Evolutionary conservation across 2,888 invertebrate species (phyloP).

Genomic region (Pilophorus perplexus): DNA sequence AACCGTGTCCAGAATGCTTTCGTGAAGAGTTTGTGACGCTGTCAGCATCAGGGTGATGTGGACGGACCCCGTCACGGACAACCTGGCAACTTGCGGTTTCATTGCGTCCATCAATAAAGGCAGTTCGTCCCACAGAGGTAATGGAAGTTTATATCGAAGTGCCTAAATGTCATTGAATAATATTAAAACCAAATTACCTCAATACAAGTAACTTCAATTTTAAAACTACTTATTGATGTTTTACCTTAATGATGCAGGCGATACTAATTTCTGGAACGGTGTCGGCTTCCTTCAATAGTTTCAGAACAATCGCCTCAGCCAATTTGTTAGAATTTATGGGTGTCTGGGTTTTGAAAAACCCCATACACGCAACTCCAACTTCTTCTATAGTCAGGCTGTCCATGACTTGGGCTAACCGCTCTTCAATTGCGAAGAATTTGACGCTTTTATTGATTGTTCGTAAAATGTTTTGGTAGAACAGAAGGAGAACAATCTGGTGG

Average conservation of each 20-base stretch:
- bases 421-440: slow-evolving; percentile 66
- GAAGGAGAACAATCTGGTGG: slow-evolving; percentile 63
- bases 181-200: too few species aligned
- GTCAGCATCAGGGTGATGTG: slow-evolving; percentile 39
- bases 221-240: too few species aligned
- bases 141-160: slow-evolving; percentile 35
- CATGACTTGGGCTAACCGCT: slow-evolving; percentile 57
- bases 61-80: slow-evolving; percentile 32
- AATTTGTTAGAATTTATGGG: slow-evolving; percentile 59
- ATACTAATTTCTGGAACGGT: slow-evolving; percentile 64
- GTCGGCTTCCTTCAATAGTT: slow-evolving; percentile 56
- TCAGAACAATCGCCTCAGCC: slow-evolving; percentile 57
- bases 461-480: slow-evolving; percentile 65
- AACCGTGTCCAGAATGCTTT: slow-evolving; percentile 14
- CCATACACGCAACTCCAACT: slow-evolving; percentile 69
- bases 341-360: slow-evolving; percentile 73
- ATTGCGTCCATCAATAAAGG: slow-evolving; percentile 39
- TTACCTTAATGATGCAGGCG: slow-evolving; percentile 63
- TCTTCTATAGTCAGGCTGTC: slow-evolving; percentile 63
- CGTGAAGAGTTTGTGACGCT: slow-evolving; percentile 30
- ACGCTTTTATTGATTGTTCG: slow-evolving; percentile 56
- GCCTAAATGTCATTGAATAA: slow-evolving; percentile 28
- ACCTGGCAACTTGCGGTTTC: slow-evolving; percentile 22
- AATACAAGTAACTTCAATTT: too few species aligned
- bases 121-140: slow-evolving; percentile 27